Base-by-base conservation (phyloP, 1,140 invertebrate genomes). In the Brachionus manjavacas region DNA sequence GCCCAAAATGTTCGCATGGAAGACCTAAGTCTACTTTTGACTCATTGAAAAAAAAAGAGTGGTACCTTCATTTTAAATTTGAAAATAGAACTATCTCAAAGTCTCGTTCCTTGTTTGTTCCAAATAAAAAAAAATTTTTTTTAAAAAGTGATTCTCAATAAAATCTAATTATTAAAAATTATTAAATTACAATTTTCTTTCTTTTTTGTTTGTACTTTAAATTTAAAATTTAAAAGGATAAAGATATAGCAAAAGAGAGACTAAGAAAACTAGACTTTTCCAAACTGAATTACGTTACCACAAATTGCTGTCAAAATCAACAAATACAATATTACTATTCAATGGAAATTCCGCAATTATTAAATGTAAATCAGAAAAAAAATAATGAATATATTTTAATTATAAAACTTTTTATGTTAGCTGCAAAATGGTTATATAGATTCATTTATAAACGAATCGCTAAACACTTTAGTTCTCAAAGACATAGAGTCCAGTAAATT, bases 241-340 rank as follows among this genome's bases (percentile, higher is more conserved):
- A 39, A 46, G 9, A 39, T 23, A 81, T 23, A 12, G 16, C 16
- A 14, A 14, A 64, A 81, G 52, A 81, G 12, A 16, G 79, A 20
- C 28, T 39, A n/a, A 81, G 66, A 68, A 60, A 68, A 81, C 28
- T 81, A 16, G 79, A 81, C 52, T 64, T 68, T 60, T 64, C 52
- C 31, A 81, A 81, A 20, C 35, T 81, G n/a, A 81, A 81, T 46
- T 81, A 81, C 28, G 79, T 81, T 2, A 81, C 79, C 3, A 64
- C 79, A 68, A 81, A 81, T 35, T 68, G 14, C 14, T 81, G 79
- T 25, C 49, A 64, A 60, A 81, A 81, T 64, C 79, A 81, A 35
- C 79, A 81, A 46, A 25, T 81, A 41, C 79, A 81, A 35, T 81
- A 81, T 64, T 81, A 81, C 39, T 81, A 64, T 68, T 81, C 79